These are phyloP conservation scores for Drosophila grimshawi DNA, from an alignment of 1,140 invertebrate genomes.

Conservation along the genomic window DNA sequence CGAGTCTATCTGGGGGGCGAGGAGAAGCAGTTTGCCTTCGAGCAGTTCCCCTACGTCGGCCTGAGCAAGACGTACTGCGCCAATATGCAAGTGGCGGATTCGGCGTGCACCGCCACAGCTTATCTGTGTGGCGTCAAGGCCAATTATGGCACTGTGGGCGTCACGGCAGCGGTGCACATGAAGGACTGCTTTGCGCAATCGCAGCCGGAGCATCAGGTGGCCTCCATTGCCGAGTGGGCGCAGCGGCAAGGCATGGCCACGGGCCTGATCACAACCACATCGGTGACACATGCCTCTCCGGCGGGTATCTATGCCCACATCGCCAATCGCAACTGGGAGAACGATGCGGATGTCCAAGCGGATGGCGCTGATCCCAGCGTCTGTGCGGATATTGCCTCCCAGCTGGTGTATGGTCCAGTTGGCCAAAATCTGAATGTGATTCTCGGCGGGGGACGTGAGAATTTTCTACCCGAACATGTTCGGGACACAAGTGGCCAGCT, in stretches of 20 bases:
- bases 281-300: constrained; percentile 92
- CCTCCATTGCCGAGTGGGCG: constrained; percentile 90
- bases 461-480: constrained; percentile 87
- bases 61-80: constrained; percentile 88
- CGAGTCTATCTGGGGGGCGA: constrained; percentile 89
- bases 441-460: constrained; percentile 90
- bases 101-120: constrained; percentile 88
- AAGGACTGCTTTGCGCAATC: constrained; percentile 86
- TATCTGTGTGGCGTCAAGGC: constrained; percentile 93
- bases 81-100: constrained; percentile 89
- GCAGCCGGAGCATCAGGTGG: constrained; percentile 85
- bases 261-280: constrained; percentile 90
- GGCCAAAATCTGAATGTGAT: constrained; percentile 88
- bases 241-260: constrained; percentile 88
- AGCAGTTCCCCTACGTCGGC: constrained; percentile 84
- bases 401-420: constrained; percentile 89
- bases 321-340: constrained; percentile 91
- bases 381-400: constrained; percentile 90
- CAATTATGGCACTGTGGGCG: constrained; percentile 90
- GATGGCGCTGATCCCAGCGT: constrained; percentile 65
- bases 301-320: constrained; percentile 90
- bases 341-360: constrained; percentile 86
- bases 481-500: constrained; percentile 69
- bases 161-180: constrained; percentile 87
- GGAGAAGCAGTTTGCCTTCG: constrained; percentile 89